A percentile compares a stretch with the other conserved stretches of the same genome.
phyloP scores from a whole-genome alignment of 2,113 vertebrate genomes.

The Oryzias javanicus region DNA sequence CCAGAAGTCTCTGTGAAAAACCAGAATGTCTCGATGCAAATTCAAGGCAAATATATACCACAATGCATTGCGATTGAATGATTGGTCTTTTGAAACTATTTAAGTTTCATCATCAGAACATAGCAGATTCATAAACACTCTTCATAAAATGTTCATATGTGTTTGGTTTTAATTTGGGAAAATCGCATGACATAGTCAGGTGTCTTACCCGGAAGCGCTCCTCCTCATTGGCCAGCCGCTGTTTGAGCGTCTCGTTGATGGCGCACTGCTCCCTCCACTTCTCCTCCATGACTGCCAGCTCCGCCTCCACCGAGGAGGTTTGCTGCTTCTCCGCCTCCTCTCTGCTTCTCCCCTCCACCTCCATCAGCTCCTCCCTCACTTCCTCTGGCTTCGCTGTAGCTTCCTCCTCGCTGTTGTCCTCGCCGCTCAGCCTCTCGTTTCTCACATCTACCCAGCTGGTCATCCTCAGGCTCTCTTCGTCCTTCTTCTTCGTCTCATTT shows the following conservation, averaged over 20 bases:
- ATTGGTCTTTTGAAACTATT: too few relatives aligned
- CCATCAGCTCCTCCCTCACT: constrained; percentile 14
- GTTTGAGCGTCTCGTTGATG: constrained; percentile 85
- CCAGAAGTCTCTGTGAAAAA: too few relatives aligned
- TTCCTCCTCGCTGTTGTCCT: constrained; percentile 9
- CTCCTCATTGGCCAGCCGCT: constrained; percentile 84
- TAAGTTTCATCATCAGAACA: too few relatives aligned
- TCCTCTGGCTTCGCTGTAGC: neutral
- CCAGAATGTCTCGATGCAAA: too few relatives aligned
- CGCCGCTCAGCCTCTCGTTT: constrained; percentile 23
- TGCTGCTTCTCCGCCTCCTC: constrained; percentile 46
- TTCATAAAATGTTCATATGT: too few relatives aligned
- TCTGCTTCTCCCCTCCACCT: constrained; percentile 15
- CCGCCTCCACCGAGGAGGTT: constrained; percentile 87
- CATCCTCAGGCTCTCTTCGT: constrained; percentile 67
- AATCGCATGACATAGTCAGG: too few relatives aligned
- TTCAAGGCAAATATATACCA: too few relatives aligned
- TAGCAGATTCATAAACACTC: too few relatives aligned
- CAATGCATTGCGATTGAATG: too few relatives aligned
- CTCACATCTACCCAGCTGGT: constrained; percentile 70
- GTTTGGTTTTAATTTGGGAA: too few relatives aligned
- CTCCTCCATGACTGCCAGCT: constrained; percentile 91
- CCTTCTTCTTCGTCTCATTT: constrained; percentile 12
- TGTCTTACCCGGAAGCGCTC: constrained; percentile 85
- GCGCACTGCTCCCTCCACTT: constrained; percentile 95